A percentile compares a stretch with the other conserved stretches of the same genome.
phyloP scores from a whole-genome alignment of 37 sponge, comb jelly and placozoan species.

The Bolinopsis microptera region DNA sequence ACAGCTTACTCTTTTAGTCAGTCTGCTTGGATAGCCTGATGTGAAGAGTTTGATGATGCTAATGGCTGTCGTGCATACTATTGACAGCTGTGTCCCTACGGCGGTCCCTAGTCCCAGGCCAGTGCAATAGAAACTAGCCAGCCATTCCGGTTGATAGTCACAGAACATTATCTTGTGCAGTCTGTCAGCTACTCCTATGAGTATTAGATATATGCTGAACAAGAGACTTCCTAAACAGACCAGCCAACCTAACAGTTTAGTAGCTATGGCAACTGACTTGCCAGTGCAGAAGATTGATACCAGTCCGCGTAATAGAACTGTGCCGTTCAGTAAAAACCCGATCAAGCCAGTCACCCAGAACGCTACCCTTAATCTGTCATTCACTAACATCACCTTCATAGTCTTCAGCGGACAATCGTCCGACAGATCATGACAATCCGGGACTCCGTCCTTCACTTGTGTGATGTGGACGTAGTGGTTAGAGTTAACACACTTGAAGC shows the following conservation, averaged over 20 bases:
- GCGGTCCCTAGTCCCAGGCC: not conserved
- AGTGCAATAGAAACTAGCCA: not conserved
- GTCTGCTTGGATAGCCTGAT: not conserved
- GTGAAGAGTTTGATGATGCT: not conserved
- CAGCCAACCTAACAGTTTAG: not conserved
- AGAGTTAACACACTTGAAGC: not conserved
- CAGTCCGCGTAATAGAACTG: not conserved
- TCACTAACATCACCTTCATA: not conserved
- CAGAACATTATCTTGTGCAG: not conserved
- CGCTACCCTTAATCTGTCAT: not conserved
- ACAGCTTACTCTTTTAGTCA: not conserved
- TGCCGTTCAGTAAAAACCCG: not conserved
- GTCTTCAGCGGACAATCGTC: not conserved
- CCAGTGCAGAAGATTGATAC: not conserved
- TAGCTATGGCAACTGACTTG: not conserved
- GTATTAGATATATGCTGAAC: not conserved
- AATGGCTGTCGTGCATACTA: not conserved
- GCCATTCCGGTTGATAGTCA: not conserved
- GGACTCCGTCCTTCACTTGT: not conserved
- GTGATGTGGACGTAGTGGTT: not conserved
- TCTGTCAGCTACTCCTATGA: not conserved
- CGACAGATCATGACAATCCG: not conserved
- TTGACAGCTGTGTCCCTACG: not conserved
- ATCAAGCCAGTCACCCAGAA: not conserved
- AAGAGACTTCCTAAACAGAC: not conserved